These are phyloP conservation scores for Ceratothoa steindachneri DNA, from an alignment of 2,888 invertebrate species.

Conservation along the genomic window DNA sequence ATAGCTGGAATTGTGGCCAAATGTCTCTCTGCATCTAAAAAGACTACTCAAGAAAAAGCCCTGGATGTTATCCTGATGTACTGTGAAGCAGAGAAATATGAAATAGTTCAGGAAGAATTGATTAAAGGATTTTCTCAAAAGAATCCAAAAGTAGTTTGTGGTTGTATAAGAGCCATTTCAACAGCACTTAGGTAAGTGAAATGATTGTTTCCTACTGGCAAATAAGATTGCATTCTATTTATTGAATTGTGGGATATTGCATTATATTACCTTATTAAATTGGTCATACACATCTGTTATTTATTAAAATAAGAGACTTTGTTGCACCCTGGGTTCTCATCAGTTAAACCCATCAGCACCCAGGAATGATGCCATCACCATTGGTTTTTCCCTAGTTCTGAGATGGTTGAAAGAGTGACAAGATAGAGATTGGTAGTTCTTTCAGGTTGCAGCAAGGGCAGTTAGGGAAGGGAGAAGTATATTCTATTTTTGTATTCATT, in stretches of 20 bases:
- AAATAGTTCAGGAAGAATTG: conserved; percentile 81
- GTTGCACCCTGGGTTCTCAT: no score
- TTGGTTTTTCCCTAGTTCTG: no score
- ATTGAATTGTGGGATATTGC: conserved; percentile 16
- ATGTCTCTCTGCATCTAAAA: conserved; percentile 84
- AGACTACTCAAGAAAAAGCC: conserved; percentile 85
- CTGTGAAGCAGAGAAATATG: conserved; percentile 92
- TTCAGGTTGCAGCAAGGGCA: no score
- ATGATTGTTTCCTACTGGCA: neutral
- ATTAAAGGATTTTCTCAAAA: conserved; percentile 91
- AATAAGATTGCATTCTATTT: conserved; percentile 15
- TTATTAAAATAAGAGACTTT: no score
- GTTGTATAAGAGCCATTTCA: conserved; percentile 71
- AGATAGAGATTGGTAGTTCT: no score
- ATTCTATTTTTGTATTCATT: no score
- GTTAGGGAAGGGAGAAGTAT: no score
- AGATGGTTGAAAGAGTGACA: no score
- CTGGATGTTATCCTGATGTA: conserved; percentile 87
- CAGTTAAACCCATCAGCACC: no score
- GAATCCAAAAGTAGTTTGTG: conserved; percentile 90
- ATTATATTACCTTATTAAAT: no score
- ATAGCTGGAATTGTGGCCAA: conserved; percentile 82
- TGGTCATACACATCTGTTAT: no score
- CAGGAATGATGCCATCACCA: no score
- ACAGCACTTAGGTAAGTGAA: conserved; percentile 63